phyloP scores from a whole-genome alignment of 2,888 invertebrate species.

The Suillia variegata region DNA sequence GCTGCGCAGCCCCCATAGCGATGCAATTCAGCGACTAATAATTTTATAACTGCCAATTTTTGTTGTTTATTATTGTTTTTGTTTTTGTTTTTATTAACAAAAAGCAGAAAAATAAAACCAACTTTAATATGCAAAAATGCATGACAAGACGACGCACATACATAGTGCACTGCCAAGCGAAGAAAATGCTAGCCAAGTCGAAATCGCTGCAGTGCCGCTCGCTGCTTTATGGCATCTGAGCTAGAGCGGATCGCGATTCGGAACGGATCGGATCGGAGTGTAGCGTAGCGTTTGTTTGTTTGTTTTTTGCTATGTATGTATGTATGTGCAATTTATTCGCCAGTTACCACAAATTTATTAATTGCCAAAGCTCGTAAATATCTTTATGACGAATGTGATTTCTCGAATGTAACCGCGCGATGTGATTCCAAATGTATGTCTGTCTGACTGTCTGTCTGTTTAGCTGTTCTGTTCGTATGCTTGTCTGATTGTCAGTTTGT shows the following conservation, averaged over 20 bases:
- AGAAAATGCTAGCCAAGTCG: neutral
- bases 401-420: constrained; percentile 6
- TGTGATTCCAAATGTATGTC: neutral
- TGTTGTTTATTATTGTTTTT: too few relatives aligned
- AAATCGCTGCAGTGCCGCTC: neutral
- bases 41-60: constrained; percentile 10
- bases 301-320: too few relatives aligned
- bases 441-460: too few relatives aligned
- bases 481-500: too few relatives aligned
- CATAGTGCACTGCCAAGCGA: neutral
- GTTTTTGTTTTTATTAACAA: too few relatives aligned
- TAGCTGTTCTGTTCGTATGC: too few relatives aligned
- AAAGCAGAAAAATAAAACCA: neutral
- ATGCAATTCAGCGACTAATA: constrained; percentile 1
- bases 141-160: neutral
- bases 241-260: too few relatives aligned
- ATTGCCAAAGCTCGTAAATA: constrained; percentile 52
- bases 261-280: too few relatives aligned
- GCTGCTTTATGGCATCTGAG: constrained; percentile 1
- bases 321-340: constrained; percentile 39
- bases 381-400: constrained; percentile 53
- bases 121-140: neutral
- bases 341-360: constrained; percentile 54
- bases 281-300: too few relatives aligned
- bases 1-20: too few relatives aligned